A percentile compares a stretch with the other conserved stretches of the same genome.
Conservation (phyloP, 2,888 invertebrate genomes). For the Melikaiella ostensackeni region DNA sequence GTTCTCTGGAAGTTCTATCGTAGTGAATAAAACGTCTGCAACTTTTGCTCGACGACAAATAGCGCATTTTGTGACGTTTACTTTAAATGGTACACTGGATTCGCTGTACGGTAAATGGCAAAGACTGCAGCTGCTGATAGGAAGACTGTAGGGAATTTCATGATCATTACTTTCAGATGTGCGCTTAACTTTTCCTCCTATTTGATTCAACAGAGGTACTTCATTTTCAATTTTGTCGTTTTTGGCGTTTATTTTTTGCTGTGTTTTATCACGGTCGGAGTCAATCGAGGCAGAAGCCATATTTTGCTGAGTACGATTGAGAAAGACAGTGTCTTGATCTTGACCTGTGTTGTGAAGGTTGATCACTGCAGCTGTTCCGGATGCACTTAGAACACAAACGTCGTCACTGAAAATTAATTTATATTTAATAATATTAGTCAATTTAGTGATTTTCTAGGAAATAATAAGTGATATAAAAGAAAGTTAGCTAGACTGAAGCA, state of each 20-base stretch:
- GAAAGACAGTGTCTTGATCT: slow-evolving; percentile 64
- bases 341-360: slow-evolving; percentile 79
- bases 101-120: slow-evolving; percentile 92
- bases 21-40: slow-evolving; percentile 93
- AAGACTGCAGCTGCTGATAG: slow-evolving; percentile 77
- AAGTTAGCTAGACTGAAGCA: no score
- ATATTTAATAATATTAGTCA: background rate
- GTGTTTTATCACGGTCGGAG: slow-evolving; percentile 76
- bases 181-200: slow-evolving; percentile 57
- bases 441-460: no score
- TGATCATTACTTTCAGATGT: slow-evolving; percentile 72
- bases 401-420: slow-evolving; percentile 85
- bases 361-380: slow-evolving; percentile 94
- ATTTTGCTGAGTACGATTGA: slow-evolving; percentile 63
- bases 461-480: no score
- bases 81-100: slow-evolving; percentile 85
- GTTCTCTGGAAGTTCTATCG: slow-evolving; percentile 90
- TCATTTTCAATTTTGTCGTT: slow-evolving; percentile 52
- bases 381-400: slow-evolving; percentile 95
- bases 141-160: slow-evolving; percentile 72
- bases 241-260: slow-evolving; percentile 51
- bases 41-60: slow-evolving; percentile 88
- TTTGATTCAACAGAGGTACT: slow-evolving; percentile 35
- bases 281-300: slow-evolving; percentile 79
- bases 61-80: slow-evolving; percentile 85